Evolutionary conservation across 1,140 invertebrate species (phyloP).

Genomic region (Palaemon carinicauda): DNA sequence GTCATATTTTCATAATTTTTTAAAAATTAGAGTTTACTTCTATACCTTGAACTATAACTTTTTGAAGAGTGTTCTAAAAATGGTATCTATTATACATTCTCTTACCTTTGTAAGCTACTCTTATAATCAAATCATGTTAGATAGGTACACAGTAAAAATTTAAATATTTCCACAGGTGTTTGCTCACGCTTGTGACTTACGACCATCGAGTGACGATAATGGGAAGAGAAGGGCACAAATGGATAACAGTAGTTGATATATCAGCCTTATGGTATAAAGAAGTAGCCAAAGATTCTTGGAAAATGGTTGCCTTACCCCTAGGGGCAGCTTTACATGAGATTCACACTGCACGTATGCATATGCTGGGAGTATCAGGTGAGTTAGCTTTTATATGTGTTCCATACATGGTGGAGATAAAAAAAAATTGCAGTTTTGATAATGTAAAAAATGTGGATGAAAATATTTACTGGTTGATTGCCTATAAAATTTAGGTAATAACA

Average conservation of each 20-base stretch:
- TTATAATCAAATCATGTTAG: not conserved
- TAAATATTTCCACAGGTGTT: not conserved
- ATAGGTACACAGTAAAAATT: not conserved
- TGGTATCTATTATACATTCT: too few species aligned
- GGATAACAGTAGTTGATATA: constrained; percentile 8
- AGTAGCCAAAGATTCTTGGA: not conserved
- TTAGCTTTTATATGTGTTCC: not conserved
- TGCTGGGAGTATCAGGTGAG: constrained; percentile 22
- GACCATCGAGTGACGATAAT: constrained; percentile 11
- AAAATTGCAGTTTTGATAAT: not conserved
- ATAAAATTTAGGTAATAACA: too few species aligned
- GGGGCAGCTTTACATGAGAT: not conserved
- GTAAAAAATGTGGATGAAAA: too few species aligned
- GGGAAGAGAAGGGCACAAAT: not conserved
- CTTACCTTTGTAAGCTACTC: too few species aligned
- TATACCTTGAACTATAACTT: not conserved
- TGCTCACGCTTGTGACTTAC: constrained; percentile 1
- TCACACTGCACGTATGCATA: constrained; percentile 7
- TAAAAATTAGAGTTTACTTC: too few species aligned
- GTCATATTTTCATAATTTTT: too few species aligned
- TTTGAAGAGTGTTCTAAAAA: not conserved
- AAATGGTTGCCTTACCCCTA: not conserved
- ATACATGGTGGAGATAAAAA: not conserved
- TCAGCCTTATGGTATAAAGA: constrained; percentile 6
- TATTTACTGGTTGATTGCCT: too few species aligned